Base-by-base conservation (phyloP, 1,140 invertebrate species). In the Orius laevigatus region DNA sequence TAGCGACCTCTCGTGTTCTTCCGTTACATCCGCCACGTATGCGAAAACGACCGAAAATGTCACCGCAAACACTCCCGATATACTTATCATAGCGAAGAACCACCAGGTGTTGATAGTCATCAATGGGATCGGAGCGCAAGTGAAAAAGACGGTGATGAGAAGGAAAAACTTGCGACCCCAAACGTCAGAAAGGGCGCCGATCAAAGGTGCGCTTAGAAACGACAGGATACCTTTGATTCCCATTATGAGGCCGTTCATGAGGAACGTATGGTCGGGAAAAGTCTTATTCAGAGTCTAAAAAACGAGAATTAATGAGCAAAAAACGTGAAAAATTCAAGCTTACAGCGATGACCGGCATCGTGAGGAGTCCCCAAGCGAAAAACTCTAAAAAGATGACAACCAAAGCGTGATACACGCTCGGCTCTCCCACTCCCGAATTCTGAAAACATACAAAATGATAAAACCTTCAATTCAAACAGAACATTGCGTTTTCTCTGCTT, bases 81-180 rank as follows among this genome's bases (percentile, higher is more conserved):
- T 91, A 58, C 89, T 94, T 67, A 98, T 94, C 84, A 98, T 92
- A 42, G 93, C 93, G 71, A 99, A 99, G 67, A 98, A 98, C 94
- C 94, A 98, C 73, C 91, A 98, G 43, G 93, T 92, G 70, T 96
- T 97, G 60, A 98, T 85, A 61, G 86, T 92, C 88, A 98, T 97
- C 45, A 98, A 74, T 45, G 95, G 95, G 62, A 98, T 98, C 34
- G 96, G 96, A 53, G 89, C 84, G 71, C 95, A 99, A 4, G 96
- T 99, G 69, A 97, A 98, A 66, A 97, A 94, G 55, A 98, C 95
- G 44, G 96, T 98, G 54, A 98, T 80, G 50, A 99, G 73, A 46
- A 99, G 76, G 69, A 99, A 99, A 62, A 95, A 85, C 68, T 98
- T 99, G 56, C 94, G 73, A 36, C 95, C 95, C 86, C 92, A 97